Evolutionary conservation across 2,888 invertebrate genomes (phyloP).

Genomic region (Epirrita christyi): DNA sequence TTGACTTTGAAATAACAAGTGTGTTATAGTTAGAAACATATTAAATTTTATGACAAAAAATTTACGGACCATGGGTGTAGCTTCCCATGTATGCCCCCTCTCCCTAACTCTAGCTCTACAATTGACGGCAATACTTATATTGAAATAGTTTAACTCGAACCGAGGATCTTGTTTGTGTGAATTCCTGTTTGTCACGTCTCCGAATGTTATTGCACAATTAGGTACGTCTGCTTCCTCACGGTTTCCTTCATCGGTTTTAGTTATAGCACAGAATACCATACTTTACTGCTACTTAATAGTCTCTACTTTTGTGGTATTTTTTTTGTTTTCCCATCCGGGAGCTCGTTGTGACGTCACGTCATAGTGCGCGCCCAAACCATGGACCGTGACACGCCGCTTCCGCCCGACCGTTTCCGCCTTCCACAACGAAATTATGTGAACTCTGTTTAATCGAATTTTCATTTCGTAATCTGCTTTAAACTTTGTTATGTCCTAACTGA

Average conservation of each 20-base stretch:
- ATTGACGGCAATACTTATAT: not conserved
- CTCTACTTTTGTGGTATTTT: conserved; percentile 28
- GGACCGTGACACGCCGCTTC: conserved; percentile 79
- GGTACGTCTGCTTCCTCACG: conserved; percentile 31
- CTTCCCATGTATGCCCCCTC: no score
- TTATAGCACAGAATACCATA: conserved; percentile 14
- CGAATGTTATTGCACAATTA: conserved; percentile 38
- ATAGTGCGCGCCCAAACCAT: conserved; percentile 64
- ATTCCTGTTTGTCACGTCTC: conserved; percentile 24
- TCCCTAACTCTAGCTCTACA: not conserved
- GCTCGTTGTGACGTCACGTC: conserved; percentile 67
- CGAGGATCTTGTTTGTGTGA: conserved; percentile 8
- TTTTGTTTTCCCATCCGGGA: conserved; percentile 47
- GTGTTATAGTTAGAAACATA: no score
- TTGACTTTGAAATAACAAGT: no score
- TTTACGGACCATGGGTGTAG: no score
- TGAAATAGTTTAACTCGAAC: not conserved
- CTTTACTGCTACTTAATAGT: conserved; percentile 19
- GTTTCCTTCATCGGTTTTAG: conserved; percentile 23
- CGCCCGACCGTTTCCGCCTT: conserved; percentile 76
- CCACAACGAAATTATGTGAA: conserved; percentile 72
- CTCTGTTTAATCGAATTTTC: conserved; percentile 65
- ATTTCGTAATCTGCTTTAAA: conserved; percentile 57
- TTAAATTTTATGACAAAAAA: no score
- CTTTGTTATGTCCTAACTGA: conserved; percentile 11